Conservation (phyloP, 2,888 invertebrate species). For the Apamea monoglypha region DNA sequence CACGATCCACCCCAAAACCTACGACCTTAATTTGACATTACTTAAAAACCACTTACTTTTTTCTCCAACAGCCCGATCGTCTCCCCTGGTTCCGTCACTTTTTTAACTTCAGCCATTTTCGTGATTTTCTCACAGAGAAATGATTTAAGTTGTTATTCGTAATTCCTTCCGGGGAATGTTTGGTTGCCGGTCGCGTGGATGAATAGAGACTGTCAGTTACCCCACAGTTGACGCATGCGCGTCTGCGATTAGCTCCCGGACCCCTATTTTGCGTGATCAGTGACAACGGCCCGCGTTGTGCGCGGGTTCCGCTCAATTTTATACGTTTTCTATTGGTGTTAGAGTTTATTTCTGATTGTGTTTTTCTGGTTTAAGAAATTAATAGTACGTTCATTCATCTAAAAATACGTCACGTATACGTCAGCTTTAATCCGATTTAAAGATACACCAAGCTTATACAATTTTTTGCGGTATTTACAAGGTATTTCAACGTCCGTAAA, state of each 20-base stretch:
- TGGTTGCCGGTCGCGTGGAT: slow-evolving; percentile 66
- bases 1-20: slow-evolving; percentile 65
- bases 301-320: slow-evolving; percentile 58
- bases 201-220: slow-evolving; percentile 70
- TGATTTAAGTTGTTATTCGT: slow-evolving; percentile 45
- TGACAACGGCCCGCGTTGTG: slow-evolving; percentile 30
- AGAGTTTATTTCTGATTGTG: slow-evolving; percentile 34
- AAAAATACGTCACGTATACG: slow-evolving; percentile 24
- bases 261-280: slow-evolving; percentile 73
- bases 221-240: slow-evolving; percentile 77
- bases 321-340: slow-evolving; percentile 21
- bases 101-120: slow-evolving; percentile 78
- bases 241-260: slow-evolving; percentile 65
- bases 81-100: slow-evolving; percentile 76
- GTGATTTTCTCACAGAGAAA: slow-evolving; percentile 52
- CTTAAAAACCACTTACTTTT: slow-evolving; percentile 80
- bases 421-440: slow-evolving; percentile 22
- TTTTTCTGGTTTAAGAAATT: slow-evolving; percentile 10
- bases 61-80: slow-evolving; percentile 83
- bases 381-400: slow-evolving; percentile 61
- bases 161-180: slow-evolving; percentile 62
- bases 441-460: background rate
- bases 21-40: slow-evolving; percentile 85
- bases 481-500: slow-evolving; percentile 3
- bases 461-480: background rate